phyloP scores from a whole-genome alignment of 53 echinoderm and acorn worm species.

The Henricia sp. region DNA sequence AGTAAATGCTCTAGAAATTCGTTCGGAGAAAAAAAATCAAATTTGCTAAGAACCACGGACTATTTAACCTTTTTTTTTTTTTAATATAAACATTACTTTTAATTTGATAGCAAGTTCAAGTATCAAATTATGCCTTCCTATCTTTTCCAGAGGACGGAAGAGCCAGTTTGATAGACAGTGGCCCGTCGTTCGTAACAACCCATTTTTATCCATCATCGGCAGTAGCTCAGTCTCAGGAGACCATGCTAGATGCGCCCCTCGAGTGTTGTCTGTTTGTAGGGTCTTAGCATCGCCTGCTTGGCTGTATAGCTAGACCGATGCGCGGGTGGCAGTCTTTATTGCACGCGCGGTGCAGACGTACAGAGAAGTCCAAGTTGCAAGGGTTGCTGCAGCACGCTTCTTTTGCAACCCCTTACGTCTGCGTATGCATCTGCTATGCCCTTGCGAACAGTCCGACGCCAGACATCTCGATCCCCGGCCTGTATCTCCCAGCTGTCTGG shows the following conservation, averaged over 20 bases:
- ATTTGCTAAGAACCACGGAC: no score
- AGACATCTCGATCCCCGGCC: background rate
- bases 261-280: background rate
- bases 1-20: no score
- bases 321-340: background rate
- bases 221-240: background rate
- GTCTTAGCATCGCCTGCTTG: background rate
- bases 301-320: background rate
- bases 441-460: conserved; percentile 11
- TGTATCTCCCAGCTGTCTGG: conserved; percentile 36
- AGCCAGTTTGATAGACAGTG: no score
- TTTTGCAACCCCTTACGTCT: background rate
- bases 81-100: no score
- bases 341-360: conserved; percentile 10
- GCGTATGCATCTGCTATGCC: conserved; percentile 10
- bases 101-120: no score
- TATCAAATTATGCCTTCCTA: no score
- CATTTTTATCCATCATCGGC: background rate
- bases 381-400: background rate
- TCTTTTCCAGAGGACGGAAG: no score
- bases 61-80: no score
- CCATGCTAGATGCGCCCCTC: background rate
- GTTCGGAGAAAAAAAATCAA: no score
- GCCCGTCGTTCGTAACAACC: no score
- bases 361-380: background rate